Percentiles rank a stretch among this genome's conserved stretches.
Conservation (phyloP, 2,797 vertebrate species). For the Netta rufina region DNA sequence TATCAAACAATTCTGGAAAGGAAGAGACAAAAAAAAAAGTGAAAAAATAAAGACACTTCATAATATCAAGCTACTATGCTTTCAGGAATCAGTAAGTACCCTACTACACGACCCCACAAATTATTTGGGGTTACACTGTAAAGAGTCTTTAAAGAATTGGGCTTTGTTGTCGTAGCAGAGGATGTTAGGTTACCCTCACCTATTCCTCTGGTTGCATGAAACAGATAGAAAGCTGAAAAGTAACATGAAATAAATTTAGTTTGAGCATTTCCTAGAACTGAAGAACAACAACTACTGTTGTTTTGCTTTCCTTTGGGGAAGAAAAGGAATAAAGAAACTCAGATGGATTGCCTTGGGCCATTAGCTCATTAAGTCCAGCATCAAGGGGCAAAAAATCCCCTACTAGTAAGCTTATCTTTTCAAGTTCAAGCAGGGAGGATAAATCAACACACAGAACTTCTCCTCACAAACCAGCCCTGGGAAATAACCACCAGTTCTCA, state of each 20-base stretch:
- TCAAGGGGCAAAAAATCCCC: neutral
- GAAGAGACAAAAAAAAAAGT: neutral
- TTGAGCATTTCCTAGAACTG: neutral
- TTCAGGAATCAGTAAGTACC: neutral
- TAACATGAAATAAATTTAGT: neutral
- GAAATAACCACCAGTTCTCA: neutral
- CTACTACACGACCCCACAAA: neutral
- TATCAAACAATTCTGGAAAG: slow-evolving; percentile 88
- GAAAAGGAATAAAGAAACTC: neutral
- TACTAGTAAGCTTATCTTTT: neutral
- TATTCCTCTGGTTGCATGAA: neutral
- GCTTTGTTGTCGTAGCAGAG: neutral
- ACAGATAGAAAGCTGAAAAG: neutral
- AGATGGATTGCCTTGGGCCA: neutral
- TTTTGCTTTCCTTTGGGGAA: neutral
- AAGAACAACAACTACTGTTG: neutral
- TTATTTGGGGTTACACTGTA: neutral
- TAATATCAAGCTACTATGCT: neutral
- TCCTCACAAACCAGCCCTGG: neutral
- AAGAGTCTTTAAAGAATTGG: neutral
- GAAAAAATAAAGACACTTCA: neutral
- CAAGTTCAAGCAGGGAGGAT: neutral
- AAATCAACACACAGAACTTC: neutral
- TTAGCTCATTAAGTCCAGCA: neutral
- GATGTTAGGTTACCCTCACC: neutral